Evolutionary conservation across 2,888 invertebrate genomes (phyloP), one percentile per base, ranked within the genome.

Genomic region (Dinocampus coccinellae): DNA sequence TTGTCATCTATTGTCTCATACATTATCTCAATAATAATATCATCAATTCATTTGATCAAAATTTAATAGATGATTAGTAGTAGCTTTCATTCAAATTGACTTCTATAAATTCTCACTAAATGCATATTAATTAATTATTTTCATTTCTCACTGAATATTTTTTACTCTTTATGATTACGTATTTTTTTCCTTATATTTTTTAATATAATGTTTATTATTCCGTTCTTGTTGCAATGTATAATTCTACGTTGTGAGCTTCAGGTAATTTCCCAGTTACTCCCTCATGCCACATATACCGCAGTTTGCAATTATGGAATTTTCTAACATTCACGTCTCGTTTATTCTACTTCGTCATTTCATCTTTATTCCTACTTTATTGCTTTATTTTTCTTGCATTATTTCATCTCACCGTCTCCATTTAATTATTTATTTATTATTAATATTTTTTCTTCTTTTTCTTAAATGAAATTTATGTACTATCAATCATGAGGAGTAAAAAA

Each of bases 121-220:
- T n/a, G n/a, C n/a, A n/a, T n/a, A n/a, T n/a, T n/a, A n/a, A n/a
- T n/a, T n/a, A n/a, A 42, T 42, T 42, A 3, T 42, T n/a, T 42
- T 42, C 11, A 6, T 42, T 2, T 42, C 2, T n/a, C 42, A 13
- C 2, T 11, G 11, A 13, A 11, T n/a, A 13, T 42, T 42, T 3
- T n/a, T n/a, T n/a, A n/a, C n/a, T n/a, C n/a, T n/a, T n/a, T n/a
- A n/a, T n/a, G n/a, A n/a, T n/a, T n/a, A n/a, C n/a, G n/a, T n/a
- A n/a, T n/a, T n/a, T 42, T 20, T 53, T 16, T 52, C 69, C 58
- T 66, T 22, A 55, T 65, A 47, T 60, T 64, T 62, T 62, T 70
- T 72, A 53, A 16, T 53, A 4, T 7, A 29, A 53, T 63, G 34
- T 74, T 74, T 71, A 74, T 74, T 73, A 69, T 74, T 74, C 69